Conservation (phyloP, 2,888 invertebrate species). For the Sinelater perroti region DNA sequence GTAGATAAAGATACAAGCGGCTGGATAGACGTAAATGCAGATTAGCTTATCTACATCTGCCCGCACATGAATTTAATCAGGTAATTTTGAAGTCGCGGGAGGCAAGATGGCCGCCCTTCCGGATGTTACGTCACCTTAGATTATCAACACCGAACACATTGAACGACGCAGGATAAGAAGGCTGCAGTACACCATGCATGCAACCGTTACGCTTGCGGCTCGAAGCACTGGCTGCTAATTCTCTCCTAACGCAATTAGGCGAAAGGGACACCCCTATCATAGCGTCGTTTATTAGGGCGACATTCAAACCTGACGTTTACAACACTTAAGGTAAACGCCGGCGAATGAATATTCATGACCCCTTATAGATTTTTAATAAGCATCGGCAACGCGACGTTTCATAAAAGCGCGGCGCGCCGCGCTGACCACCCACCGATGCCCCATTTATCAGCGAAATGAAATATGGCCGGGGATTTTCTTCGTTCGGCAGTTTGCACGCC, state of each 20-base stretch:
- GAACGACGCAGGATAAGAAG: too few relatives aligned
- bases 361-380: constrained; percentile 26
- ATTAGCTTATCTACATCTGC: constrained; percentile 43
- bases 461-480: constrained; percentile 33
- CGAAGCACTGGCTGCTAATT: too few relatives aligned
- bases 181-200: background rate
- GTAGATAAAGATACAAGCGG: constrained; percentile 34
- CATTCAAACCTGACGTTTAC: constrained; percentile 31
- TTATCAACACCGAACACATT: too few relatives aligned
- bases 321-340: constrained; percentile 20
- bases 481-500: constrained; percentile 29
- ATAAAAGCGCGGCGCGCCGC: constrained; percentile 21
- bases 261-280: too few relatives aligned
- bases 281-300: constrained; percentile 28
- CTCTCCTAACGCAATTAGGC: too few relatives aligned
- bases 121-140: constrained; percentile 34
- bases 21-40: constrained; percentile 39
- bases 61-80: constrained; percentile 42
- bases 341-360: constrained; percentile 20
- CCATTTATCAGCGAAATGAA: constrained; percentile 32
- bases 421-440: constrained; percentile 29
- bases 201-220: background rate
- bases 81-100: constrained; percentile 34
- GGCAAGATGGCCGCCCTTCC: constrained; percentile 34
- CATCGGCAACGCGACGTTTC: constrained; percentile 4